These are phyloP conservation scores for Vanessa atalanta DNA, from an alignment of 1,140 invertebrate genomes.

Conservation along the genomic window DNA sequence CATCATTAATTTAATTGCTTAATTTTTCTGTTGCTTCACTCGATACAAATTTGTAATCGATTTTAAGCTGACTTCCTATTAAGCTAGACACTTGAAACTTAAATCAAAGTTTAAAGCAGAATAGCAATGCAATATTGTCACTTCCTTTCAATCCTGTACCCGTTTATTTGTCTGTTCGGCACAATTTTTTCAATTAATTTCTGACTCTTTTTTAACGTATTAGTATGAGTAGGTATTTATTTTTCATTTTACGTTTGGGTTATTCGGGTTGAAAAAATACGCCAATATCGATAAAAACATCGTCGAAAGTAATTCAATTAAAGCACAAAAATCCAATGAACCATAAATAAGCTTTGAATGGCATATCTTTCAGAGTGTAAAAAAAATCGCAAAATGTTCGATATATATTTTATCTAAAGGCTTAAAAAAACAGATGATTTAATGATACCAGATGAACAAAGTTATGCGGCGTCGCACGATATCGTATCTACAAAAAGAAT, in stretches of 20 bases:
- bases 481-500: slow-evolving; percentile 63
- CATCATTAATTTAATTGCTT: too few species aligned
- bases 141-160: too few species aligned
- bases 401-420: slow-evolving; percentile 19
- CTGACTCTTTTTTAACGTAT: too few species aligned
- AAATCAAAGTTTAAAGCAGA: too few species aligned
- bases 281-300: not conserved
- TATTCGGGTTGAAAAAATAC: not conserved
- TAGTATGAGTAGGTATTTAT: too few species aligned
- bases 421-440: slow-evolving; percentile 62
- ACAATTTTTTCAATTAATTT: too few species aligned
- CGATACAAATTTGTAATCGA: too few species aligned
- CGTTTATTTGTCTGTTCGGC: too few species aligned
- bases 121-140: too few species aligned
- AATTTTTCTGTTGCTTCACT: too few species aligned
- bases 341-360: slow-evolving; percentile 11
- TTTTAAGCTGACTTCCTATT: too few species aligned
- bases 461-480: slow-evolving; percentile 60
- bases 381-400: slow-evolving; percentile 20
- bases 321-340: not conserved
- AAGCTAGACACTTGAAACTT: too few species aligned
- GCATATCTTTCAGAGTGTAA: slow-evolving; percentile 2
- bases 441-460: slow-evolving; percentile 59
- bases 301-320: not conserved
- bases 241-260: not conserved